Evolutionary conservation across 1,140 invertebrate species (phyloP).

Genomic region (Scylla paramamosain): DNA sequence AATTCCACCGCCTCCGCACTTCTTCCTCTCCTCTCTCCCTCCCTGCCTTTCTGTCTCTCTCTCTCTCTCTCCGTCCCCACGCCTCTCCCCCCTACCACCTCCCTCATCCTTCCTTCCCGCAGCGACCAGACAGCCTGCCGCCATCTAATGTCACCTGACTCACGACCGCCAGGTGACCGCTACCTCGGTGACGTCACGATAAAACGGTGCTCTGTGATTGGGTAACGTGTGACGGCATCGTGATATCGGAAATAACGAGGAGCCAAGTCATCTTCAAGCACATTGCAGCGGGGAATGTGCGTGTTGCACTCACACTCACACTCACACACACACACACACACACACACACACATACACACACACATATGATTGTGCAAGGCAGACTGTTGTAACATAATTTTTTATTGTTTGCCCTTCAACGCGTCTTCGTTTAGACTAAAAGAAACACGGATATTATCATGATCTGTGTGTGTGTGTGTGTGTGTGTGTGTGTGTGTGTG

Average conservation of each 20-base stretch:
- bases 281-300: neutral
- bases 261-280: neutral
- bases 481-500: neutral
- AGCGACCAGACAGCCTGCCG: neutral
- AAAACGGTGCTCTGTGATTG: neutral
- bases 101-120: neutral
- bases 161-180: slow-evolving; percentile 16
- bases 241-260: neutral
- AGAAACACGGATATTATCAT: neutral
- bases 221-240: neutral
- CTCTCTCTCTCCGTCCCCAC: neutral
- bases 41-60: neutral
- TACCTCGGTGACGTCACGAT: neutral
- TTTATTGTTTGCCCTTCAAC: neutral
- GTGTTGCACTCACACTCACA: neutral
- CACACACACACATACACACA: neutral
- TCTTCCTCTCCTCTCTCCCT: neutral
- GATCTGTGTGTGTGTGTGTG: neutral
- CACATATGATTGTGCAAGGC: neutral
- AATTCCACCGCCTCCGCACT: too few relatives aligned
- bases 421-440: neutral
- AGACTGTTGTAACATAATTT: neutral
- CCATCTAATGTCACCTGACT: neutral
- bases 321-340: neutral
- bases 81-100: neutral